Evolutionary conservation across 2,888 invertebrate genomes (phyloP), one percentile per base, ranked within the genome.

Genomic region (Anticlea derivata): DNA sequence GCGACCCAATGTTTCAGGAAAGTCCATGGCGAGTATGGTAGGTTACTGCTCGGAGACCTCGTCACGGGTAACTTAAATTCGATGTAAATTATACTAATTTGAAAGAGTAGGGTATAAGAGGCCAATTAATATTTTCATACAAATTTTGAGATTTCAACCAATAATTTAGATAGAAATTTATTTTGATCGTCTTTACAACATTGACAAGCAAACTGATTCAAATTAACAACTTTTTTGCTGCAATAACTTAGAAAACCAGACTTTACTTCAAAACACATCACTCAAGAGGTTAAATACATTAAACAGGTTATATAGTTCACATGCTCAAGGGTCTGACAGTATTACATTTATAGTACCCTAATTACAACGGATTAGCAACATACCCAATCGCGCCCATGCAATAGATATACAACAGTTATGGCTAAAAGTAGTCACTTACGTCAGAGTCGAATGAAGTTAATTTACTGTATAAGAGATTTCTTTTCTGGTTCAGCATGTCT

Each of bases 401-500:
- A 78, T 71, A 73, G 51, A 53, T 53, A 61, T 34, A 73, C 73
- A 62, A 74, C 75, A 68, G 35, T 41, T 55, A 41, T 34, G 4
- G 17, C 17, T 12, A 23, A 3, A 6, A 12, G 1, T n/a, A 67
- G n/a, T n/a, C 75, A 93, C 94, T 94, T 92, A 97, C 97, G 87
- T 98, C 98, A 0, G 97, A 96, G 73, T 96, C 98, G 79, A 95
- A 97, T 5, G 96, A 98, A 47, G 97, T 96, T 48, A 98, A 91
- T 86, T 96, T 97, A 79, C 95, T 96, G 60, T 97, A 92, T 20
- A 97, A 91, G 70, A 96, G 93, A 74, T 97, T 96, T 63, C 97
- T 94, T 83, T 98, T 98, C 78, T 97, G 97, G 63, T 96, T 96
- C 65, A 98, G 92, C 93, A 98, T 95, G 73, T 98, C 98, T 73